Conservation (phyloP, 2,888 invertebrate species). For the Electrophaes corylata region DNA sequence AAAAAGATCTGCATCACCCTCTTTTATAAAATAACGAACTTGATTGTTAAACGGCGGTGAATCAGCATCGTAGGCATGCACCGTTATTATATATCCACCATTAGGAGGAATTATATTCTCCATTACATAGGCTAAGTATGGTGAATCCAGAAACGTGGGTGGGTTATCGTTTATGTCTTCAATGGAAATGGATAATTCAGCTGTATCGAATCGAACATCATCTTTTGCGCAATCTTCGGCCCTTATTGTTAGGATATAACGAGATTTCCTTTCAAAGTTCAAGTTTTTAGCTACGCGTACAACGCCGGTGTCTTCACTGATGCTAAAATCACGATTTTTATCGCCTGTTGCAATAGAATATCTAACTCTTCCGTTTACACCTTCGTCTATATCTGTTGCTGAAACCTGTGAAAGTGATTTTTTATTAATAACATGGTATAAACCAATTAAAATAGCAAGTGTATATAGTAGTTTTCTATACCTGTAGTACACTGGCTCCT, state of each 20-base stretch:
- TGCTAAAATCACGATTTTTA: conserved; percentile 94
- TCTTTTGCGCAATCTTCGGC: conserved; percentile 95
- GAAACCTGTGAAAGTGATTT: conserved; percentile 86
- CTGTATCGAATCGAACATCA: conserved; percentile 89
- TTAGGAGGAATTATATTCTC: conserved; percentile 94
- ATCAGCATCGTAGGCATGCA: conserved; percentile 95
- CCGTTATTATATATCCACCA: conserved; percentile 91
- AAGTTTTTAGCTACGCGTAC: conserved; percentile 96
- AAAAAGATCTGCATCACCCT: conserved; percentile 96
- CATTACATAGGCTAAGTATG: conserved; percentile 96
- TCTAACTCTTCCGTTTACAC: conserved; percentile 94
- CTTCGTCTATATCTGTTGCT: conserved; percentile 95
- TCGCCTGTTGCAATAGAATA: conserved; percentile 96
- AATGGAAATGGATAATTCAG: conserved; percentile 92
- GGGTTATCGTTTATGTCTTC: conserved; percentile 97
- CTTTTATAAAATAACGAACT: conserved; percentile 96
- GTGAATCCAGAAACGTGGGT: conserved; percentile 97
- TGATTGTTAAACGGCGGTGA: conserved; percentile 95
- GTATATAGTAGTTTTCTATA: conserved; percentile 57
- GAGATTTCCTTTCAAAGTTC: conserved; percentile 95
- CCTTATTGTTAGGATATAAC: conserved; percentile 92
- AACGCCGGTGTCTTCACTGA: conserved; percentile 95
- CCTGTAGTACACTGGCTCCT: conserved; percentile 95
- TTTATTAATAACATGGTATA: no score
- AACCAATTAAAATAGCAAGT: no score